Evolutionary conservation across 2,113 vertebrate species (phyloP), one percentile per base, ranked within the genome.

Genomic region (Amazona vittata): DNA sequence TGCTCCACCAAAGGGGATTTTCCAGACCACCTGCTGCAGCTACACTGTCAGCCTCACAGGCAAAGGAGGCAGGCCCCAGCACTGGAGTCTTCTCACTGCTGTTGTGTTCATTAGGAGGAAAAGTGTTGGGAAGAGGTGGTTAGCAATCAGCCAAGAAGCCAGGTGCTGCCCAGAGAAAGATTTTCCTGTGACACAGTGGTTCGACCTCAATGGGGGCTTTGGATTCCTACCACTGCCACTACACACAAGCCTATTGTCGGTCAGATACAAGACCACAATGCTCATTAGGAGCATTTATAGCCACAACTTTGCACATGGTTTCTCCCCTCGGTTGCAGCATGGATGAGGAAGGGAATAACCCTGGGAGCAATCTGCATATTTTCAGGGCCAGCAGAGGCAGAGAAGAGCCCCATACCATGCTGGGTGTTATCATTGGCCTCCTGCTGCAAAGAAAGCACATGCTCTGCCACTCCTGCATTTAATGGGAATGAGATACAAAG

Each of bases 131-230:
- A 39, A 28, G 49, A 15, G 39, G 39, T 39, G 44, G 68, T 55
- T 52, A 44, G 29, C 6, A 25, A 47, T 26, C 22, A 31, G 50
- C 28, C 0, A 2, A 39, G 35, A n/a, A 41, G 26, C 10, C 49
- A 49, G 71, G 60, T 29, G 39, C 25, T 69, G 55, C 60, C 49
- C 44, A 28, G 60, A 47, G 55, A 25, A 50, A 82, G 55, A 31
- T 35, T 53, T 53, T 46, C 31, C 50, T 22, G 67, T 5, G 6
- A 11, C 1, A 7, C 31, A 50, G 62, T 6, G 4, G 11, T 31
- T 29, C 3, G 0, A 41, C 37, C 43, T 19, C 26, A 6, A 0
- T 8, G 15, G 15, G 67, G 44, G 6, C 31, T 86, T 67, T 64
- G 67, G 37, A n/a, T n/a, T 80, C 39, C 78, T 82, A 33, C 31